Base-by-base conservation (phyloP, 2,113 vertebrate species). In the Suricata suricatta region DNA sequence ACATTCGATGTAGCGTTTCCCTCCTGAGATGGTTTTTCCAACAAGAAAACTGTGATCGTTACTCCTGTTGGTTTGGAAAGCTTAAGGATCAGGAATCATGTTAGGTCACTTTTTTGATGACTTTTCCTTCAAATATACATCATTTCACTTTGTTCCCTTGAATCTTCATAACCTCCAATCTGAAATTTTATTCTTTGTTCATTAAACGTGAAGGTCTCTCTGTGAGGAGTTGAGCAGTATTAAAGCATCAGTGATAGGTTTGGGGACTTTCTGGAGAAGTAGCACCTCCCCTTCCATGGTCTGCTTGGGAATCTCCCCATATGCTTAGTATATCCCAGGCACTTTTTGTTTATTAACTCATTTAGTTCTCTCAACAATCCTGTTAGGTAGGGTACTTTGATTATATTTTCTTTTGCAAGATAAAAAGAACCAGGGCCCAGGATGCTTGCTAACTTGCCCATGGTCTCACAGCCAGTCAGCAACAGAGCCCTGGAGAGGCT, bases 111-210 rank as follows among this genome's bases (percentile, higher is more conserved):
- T 57, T 87, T 47, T 72, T 33, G 66, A 72, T 33, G 71, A 60
- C 41, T 79, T 79, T 94, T 41, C 35, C 33, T 93, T 95, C 69
- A 68, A 88, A 83, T 80, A 72, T n/a, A 57, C 3, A 16, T 54
- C n/a, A 63, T 80, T 80, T 96, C 23, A 54, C 25, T 63, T 79
- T 72, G 19, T 93, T 90, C 4, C 23, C 27, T 95, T 80, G 27
- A 95, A 35, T 84, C 16, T 57, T 88, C 91, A 50, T 85, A 54
- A 44, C 38, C 47, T 71, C 17, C 68, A 89, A 23, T 1, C 13
- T 31, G 80, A 77, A 33, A 50, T 80, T 74, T 93, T 80, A 52
- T 87, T 86, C 15, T 93, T 97, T 92, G 23, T 19, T 64, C 76
- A 25, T 57, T 57, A 64, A 38, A 60, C 25, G 5, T 76, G 74